Evolutionary conservation across 1,140 invertebrate genomes (phyloP).

Genomic region (Pygmarrhopalites habei): DNA sequence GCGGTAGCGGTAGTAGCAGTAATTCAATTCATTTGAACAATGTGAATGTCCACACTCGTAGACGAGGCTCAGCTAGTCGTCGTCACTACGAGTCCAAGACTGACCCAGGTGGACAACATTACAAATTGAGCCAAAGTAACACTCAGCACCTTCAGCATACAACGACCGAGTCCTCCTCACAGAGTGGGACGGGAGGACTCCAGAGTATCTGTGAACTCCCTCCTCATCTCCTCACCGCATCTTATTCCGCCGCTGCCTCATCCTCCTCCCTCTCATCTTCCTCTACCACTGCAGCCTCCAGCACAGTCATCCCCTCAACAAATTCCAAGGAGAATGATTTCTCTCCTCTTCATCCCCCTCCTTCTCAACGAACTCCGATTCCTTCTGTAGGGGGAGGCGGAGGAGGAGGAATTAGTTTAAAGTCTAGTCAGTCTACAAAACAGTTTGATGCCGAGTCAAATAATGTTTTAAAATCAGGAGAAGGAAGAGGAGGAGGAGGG

Average conservation of each 20-base stretch:
- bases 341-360: too few relatives aligned
- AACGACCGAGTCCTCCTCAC: slow-evolving; percentile 22
- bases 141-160: background rate
- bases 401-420: too few relatives aligned
- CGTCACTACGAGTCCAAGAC: background rate
- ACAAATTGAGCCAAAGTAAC: background rate
- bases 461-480: slow-evolving; percentile 6
- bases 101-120: background rate
- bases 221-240: background rate
- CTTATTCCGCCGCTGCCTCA: background rate
- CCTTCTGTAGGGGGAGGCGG: too few relatives aligned
- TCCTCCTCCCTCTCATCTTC: background rate
- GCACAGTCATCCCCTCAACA: background rate
- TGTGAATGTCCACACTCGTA: slow-evolving; percentile 1
- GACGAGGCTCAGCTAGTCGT: background rate
- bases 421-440: slow-evolving; percentile 1
- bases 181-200: background rate
- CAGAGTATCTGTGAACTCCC: slow-evolving; percentile 11
- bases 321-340: background rate
- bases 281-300: background rate
- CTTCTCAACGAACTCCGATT: too few relatives aligned
- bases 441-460: background rate
- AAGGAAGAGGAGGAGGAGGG: too few relatives aligned
- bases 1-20: background rate
- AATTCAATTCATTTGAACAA: background rate